Evolutionary conservation across 2,113 vertebrate genomes (phyloP).

Genomic region (Lucifuga dentata): DNA sequence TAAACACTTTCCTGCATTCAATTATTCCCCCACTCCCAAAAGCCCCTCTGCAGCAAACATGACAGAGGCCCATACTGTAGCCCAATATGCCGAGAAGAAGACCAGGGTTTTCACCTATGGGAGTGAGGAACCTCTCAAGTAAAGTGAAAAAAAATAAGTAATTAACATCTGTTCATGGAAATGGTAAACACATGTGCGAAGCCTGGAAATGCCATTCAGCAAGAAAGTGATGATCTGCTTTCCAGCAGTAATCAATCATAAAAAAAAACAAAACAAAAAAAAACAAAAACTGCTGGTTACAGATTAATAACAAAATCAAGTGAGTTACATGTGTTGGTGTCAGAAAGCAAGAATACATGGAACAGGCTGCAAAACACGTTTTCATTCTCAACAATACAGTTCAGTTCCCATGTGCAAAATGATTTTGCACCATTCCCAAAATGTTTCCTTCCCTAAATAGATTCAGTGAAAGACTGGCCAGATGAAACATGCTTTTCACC

Average conservation of each 20-base stretch:
- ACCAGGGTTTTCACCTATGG: constrained; percentile 47
- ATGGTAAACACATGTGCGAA: constrained; percentile 65
- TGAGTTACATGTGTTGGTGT: constrained; percentile 50
- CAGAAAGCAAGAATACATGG: not conserved
- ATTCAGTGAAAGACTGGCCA: constrained; percentile 1
- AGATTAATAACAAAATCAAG: constrained; percentile 57
- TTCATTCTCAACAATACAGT: constrained; percentile 30
- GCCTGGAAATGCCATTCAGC: constrained; percentile 54
- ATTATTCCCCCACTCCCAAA: constrained; percentile 67
- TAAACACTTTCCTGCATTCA: constrained; percentile 77
- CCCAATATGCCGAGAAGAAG: constrained; percentile 46
- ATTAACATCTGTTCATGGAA: constrained; percentile 76
- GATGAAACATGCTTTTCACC: constrained; percentile 47
- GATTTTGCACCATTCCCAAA: constrained; percentile 37
- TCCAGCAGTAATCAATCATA: constrained; percentile 56
- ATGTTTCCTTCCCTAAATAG: constrained; percentile 44
- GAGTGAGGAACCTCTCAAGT: constrained; percentile 47
- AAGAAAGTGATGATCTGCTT: constrained; percentile 59
- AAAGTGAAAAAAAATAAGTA: constrained; percentile 31
- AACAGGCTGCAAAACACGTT: constrained; percentile 24
- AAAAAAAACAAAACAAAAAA: constrained; percentile 41
- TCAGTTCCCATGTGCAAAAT: constrained; percentile 12
- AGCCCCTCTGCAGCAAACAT: constrained; percentile 57
- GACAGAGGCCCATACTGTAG: constrained; percentile 54
- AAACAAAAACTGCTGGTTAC: no score